Conservation (phyloP, 1,140 invertebrate genomes). For the Papilio glaucus region DNA sequence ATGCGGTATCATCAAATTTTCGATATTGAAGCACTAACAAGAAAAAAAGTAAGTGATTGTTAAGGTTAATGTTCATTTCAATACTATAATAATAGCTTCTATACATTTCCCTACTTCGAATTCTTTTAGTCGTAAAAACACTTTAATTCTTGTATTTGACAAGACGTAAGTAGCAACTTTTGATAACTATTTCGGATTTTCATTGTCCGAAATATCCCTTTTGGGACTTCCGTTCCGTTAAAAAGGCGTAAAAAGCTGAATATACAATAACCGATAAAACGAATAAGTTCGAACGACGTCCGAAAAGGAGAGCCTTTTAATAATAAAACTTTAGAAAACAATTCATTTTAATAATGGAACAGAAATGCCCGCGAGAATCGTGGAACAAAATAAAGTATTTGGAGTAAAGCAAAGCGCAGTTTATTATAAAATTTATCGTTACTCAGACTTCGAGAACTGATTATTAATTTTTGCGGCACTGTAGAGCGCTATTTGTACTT, state of each 20-base stretch:
- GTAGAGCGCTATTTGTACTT: slow-evolving; percentile 3
- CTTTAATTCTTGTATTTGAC: too few relatives aligned
- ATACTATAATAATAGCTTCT: too few relatives aligned
- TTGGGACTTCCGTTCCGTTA: slow-evolving; percentile 14
- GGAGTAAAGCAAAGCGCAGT: slow-evolving; percentile 58
- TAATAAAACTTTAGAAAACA: slow-evolving; percentile 69
- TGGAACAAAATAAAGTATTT: slow-evolving; percentile 72
- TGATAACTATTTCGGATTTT: too few relatives aligned
- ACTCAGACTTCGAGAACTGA: slow-evolving; percentile 55
- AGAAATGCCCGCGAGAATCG: slow-evolving; percentile 57
- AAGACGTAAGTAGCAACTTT: too few relatives aligned
- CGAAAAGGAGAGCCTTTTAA: slow-evolving; percentile 60
- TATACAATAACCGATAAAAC: slow-evolving; percentile 45
- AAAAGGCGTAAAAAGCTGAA: slow-evolving; percentile 41
- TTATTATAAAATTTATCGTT: slow-evolving; percentile 71
- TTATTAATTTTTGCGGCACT: slow-evolving; percentile 50
- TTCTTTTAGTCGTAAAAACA: too few relatives aligned
- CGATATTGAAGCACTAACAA: too few relatives aligned
- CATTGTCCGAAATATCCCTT: too few relatives aligned
- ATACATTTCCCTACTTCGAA: too few relatives aligned
- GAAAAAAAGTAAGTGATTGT: too few relatives aligned
- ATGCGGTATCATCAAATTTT: too few relatives aligned
- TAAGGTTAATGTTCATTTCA: too few relatives aligned
- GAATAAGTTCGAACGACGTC: slow-evolving; percentile 52
- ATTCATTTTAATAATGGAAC: slow-evolving; percentile 65